Conservation (phyloP, 1,140 invertebrate species). For the Drosophila nigromelanica region DNA sequence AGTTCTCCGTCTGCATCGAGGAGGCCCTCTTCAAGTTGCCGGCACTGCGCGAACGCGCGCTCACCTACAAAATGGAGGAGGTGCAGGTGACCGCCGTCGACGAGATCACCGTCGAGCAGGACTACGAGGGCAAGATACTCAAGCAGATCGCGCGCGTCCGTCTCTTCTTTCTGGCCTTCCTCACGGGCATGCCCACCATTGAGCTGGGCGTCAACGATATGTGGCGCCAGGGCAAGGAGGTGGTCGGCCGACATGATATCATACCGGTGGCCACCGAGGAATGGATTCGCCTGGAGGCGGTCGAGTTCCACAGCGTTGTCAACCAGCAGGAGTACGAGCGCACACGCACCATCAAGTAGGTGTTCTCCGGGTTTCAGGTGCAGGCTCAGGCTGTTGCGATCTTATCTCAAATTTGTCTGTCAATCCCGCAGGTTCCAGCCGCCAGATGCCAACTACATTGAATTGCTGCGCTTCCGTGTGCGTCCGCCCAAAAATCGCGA, state of each 20-base stretch:
- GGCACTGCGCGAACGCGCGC: slow-evolving; percentile 93
- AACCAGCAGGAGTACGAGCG: slow-evolving; percentile 96
- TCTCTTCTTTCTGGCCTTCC: slow-evolving; percentile 97
- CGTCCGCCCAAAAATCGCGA: slow-evolving; percentile 98
- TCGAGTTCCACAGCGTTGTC: slow-evolving; percentile 97
- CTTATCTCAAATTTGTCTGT: not conserved
- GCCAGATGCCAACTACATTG: slow-evolving; percentile 99
- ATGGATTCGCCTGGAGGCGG: slow-evolving; percentile 98
- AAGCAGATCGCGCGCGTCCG: slow-evolving; percentile 97
- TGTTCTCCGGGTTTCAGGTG: not conserved
- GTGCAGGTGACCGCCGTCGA: slow-evolving; percentile 98
- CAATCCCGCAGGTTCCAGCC: slow-evolving; percentile 93
- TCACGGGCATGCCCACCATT: slow-evolving; percentile 96
- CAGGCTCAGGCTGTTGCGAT: too few species aligned
- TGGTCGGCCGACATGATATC: slow-evolving; percentile 99
- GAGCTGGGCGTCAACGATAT: slow-evolving; percentile 99
- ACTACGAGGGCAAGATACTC: slow-evolving; percentile 92
- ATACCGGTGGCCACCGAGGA: slow-evolving; percentile 99
- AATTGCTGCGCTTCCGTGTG: slow-evolving; percentile 98
- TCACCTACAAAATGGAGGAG: slow-evolving; percentile 99
- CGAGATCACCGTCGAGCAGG: slow-evolving; percentile 97
- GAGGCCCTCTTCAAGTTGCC: slow-evolving; percentile 93
- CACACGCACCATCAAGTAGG: slow-evolving; percentile 94
- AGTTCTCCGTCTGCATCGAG: slow-evolving; percentile 95
- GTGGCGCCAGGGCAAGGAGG: slow-evolving; percentile 98